These are phyloP conservation scores for Diadophis punctatus DNA, from an alignment of 2,113 vertebrate species.

Conservation along the genomic window DNA sequence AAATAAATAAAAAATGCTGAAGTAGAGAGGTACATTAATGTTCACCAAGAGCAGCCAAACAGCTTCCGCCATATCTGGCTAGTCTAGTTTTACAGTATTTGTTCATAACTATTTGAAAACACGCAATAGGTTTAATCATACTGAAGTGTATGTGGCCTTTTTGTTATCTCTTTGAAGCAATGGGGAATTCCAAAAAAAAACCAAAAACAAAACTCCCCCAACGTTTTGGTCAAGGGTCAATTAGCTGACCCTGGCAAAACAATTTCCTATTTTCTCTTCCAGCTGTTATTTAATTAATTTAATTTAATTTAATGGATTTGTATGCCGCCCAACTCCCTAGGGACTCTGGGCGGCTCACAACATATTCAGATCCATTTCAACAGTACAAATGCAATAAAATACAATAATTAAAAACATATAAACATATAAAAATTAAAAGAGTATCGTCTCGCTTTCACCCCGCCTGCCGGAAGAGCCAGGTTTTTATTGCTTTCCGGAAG, in stretches of 20 bases:
- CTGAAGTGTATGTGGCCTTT: background rate
- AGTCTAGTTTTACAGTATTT: background rate
- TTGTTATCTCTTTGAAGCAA: background rate
- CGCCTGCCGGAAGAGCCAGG: too few species aligned
- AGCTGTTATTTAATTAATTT: too few species aligned
- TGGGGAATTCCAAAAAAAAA: background rate
- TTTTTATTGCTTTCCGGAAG: too few species aligned
- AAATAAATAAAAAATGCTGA: background rate
- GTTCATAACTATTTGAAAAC: background rate
- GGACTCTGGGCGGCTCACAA: too few species aligned
- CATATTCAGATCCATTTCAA: too few species aligned
- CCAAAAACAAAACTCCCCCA: background rate
- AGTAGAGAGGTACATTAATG: background rate
- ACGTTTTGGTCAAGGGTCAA: background rate
- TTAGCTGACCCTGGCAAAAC: background rate
- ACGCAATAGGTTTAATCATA: background rate
- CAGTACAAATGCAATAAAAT: too few species aligned
- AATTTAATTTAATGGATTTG: too few species aligned
- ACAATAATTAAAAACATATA: too few species aligned
- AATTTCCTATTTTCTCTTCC: background rate
- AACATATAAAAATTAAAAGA: too few species aligned
- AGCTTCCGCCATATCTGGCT: background rate
- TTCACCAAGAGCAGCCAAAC: background rate
- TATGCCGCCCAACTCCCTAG: too few species aligned
- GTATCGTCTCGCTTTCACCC: too few species aligned